Percentiles rank a stretch among this genome's conserved stretches.
Conservation (phyloP, 2,888 invertebrate species). For the Drosophila tanythrix region DNA sequence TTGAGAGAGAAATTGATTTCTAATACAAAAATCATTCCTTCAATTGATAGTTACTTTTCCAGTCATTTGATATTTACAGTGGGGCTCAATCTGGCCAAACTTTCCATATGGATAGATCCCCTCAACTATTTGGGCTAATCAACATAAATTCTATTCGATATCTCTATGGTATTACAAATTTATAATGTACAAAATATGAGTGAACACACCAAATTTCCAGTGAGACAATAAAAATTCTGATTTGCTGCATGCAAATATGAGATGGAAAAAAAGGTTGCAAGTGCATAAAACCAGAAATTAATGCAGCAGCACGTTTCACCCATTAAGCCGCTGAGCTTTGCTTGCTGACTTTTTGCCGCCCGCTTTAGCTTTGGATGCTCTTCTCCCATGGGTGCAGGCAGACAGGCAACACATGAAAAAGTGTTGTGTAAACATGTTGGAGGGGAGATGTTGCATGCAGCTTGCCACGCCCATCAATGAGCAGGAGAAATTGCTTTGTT, state of each 20-base stretch:
- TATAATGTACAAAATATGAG: neutral
- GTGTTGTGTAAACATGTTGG: slow-evolving; percentile 73
- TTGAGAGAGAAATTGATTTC: neutral
- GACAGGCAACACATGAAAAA: slow-evolving; percentile 61
- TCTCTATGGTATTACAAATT: neutral
- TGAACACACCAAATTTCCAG: slow-evolving; percentile 12
- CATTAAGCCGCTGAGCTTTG: slow-evolving; percentile 73
- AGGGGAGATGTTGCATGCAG: slow-evolving; percentile 22
- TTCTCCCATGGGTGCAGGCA: slow-evolving; percentile 12
- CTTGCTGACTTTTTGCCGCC: slow-evolving; percentile 68
- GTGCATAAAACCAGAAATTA: slow-evolving; percentile 75
- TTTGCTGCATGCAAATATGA: slow-evolving; percentile 62
- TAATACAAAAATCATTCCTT: neutral
- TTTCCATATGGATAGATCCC: neutral
- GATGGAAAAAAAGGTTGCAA: slow-evolving; percentile 35
- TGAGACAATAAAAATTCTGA: slow-evolving; percentile 53
- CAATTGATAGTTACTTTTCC: neutral
- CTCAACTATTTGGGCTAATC: neutral
- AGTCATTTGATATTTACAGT: neutral
- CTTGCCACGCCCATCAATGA: slow-evolving; percentile 53
- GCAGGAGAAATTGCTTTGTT: slow-evolving; percentile 49
- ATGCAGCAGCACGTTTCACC: slow-evolving; percentile 77
- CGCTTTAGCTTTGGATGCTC: slow-evolving; percentile 8
- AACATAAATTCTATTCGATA: neutral
- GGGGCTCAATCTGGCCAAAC: neutral